phyloP scores from a whole-genome alignment of 1,140 invertebrate species.

The Drosophila obscura region DNA sequence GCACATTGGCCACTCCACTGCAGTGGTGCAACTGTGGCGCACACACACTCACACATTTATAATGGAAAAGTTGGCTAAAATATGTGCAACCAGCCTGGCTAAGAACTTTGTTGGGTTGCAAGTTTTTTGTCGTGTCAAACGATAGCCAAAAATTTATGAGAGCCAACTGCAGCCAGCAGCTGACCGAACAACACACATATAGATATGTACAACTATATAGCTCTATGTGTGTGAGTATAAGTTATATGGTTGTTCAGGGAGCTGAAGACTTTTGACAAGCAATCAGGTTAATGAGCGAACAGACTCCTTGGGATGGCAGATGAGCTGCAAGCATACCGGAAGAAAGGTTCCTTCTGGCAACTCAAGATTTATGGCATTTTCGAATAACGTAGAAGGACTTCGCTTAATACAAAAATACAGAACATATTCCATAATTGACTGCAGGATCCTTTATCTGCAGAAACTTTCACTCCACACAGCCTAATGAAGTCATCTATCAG shows the following conservation, averaged over 20 bases:
- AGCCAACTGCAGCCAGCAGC: constrained; percentile 14
- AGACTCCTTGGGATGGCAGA: neutral
- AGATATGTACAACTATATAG: neutral
- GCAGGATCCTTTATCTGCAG: too few relatives aligned
- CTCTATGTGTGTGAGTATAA: neutral
- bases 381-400: neutral
- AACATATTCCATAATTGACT: too few relatives aligned
- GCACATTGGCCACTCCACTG: constrained; percentile 3
- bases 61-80: constrained; percentile 65
- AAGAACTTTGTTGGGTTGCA: constrained; percentile 21
- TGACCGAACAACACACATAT: neutral
- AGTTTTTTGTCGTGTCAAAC: constrained; percentile 32
- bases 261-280: neutral
- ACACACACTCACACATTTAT: constrained; percentile 54
- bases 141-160: constrained; percentile 66
- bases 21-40: neutral
- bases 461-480: too few relatives aligned
- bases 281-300: constrained; percentile 13
- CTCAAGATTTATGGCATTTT: too few relatives aligned
- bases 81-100: constrained; percentile 56
- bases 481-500: too few relatives aligned
- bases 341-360: neutral
- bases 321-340: neutral
- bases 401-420: constrained; percentile 19
- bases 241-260: neutral